Evolutionary conservation across 2,888 invertebrate genomes (phyloP).

Genomic region (Dichetophora obliterata): DNA sequence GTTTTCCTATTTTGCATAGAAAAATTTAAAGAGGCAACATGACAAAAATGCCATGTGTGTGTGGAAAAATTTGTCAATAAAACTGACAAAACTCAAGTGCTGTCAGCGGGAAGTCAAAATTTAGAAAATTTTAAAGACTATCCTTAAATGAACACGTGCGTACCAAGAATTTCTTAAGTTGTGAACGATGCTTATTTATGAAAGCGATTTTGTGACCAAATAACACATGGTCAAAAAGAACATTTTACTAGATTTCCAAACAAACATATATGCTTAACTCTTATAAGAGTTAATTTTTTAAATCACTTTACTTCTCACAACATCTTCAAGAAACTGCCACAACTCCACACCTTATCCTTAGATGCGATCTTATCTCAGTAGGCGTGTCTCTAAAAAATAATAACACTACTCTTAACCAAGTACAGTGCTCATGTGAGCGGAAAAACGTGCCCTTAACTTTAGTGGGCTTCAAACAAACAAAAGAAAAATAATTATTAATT

Average conservation of each 20-base stretch:
- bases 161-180: conserved; percentile 5
- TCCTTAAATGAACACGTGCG: conserved; percentile 10
- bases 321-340: not conserved
- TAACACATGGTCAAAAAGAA: no score
- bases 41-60: not conserved
- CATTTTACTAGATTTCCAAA: no score
- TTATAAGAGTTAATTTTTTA: no score
- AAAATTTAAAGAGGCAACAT: not conserved
- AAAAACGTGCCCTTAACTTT: conserved; percentile 26
- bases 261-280: no score
- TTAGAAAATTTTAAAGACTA: not conserved
- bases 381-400: not conserved
- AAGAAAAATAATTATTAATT: conserved; percentile 20
- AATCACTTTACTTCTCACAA: no score
- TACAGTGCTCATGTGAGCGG: conserved; percentile 10
- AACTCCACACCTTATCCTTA: not conserved
- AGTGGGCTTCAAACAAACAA: not conserved
- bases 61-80: not conserved
- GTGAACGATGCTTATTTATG: not conserved
- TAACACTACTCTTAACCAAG: not conserved
- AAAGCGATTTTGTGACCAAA: no score
- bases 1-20: not conserved
- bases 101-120: not conserved
- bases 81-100: not conserved
- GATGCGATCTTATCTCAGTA: not conserved